Evolutionary conservation across 2,888 invertebrate species (phyloP), one percentile per base, ranked within the genome.

Genomic region (Troilus luridus): DNA sequence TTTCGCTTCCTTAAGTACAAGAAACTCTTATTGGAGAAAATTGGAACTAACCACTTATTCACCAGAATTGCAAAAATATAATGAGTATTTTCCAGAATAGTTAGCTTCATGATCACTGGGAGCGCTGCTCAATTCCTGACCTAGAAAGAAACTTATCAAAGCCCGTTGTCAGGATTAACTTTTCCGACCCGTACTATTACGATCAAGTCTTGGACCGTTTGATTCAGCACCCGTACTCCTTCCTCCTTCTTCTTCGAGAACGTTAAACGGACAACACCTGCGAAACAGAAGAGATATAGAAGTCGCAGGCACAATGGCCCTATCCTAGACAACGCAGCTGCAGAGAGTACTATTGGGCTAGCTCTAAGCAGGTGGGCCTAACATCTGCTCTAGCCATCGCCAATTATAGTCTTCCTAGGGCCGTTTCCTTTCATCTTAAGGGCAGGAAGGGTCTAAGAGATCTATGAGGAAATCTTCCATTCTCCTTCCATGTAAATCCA

Each of bases 241-340:
- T 77, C 5, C 27, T 77, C 41, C 19, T 77, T 14, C 41, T 24
- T 6, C 12, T 77, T 7, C 72, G 24, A 14, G 41, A 41, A 77
- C 72, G 72, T 77, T 77, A 41, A 77, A 41, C 72, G 72, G 72
- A 17, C 72, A 77, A 19, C 17, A 77, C 72, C 72, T 77, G 72
- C 72, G 72, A 17, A 21, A 17, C 41, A 77, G 72, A 77, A 77
- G 72, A 77, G 72, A 77, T 67, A 67, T 24, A 67, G 67, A 24
- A 67, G 67, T 24, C 24, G n/a, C 3, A 41, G 7, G 3, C 41
- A 77, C 72, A 77, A 77, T 41, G 19, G 41, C 27, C 10, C 6
- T 24, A 64, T 21, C 64, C 6, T 64, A 64, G 21, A n/a, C 21
- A 64, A 10, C 5, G 59, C 64, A 64, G 64, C 64, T 64, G 64